These are phyloP conservation scores for Zalophus californianus DNA, from an alignment of 2,797 vertebrate genomes.

Conservation along the genomic window DNA sequence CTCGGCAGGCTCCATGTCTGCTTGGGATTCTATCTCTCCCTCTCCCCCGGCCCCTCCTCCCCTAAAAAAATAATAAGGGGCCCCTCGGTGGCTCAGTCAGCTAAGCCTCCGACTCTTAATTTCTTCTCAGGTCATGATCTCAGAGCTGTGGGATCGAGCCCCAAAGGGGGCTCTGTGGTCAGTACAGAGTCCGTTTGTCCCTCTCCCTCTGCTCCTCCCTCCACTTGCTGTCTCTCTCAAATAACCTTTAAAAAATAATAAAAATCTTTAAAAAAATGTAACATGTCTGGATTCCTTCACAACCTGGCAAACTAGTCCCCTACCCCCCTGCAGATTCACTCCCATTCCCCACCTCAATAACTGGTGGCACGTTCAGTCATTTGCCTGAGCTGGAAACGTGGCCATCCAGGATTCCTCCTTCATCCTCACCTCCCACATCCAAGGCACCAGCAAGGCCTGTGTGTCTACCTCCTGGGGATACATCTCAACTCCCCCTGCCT, in stretches of 20 bases:
- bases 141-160: background rate
- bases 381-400: background rate
- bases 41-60: background rate
- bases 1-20: no score
- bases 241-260: background rate
- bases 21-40: background rate
- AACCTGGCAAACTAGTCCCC: background rate
- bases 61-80: background rate
- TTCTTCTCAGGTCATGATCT: background rate
- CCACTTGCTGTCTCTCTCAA: background rate
- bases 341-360: background rate
- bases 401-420: background rate
- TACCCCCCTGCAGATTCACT: background rate
- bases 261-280: background rate
- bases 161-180: background rate
- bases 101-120: no score
- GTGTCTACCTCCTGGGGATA: background rate
- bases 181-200: no score
- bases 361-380: background rate
- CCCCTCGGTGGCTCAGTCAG: no score
- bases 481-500: background rate
- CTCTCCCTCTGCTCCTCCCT: background rate
- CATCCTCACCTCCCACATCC: background rate
- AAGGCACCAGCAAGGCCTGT: no score
- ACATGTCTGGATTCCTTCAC: background rate